These are phyloP conservation scores for Drosophila multiciliata DNA, from an alignment of 2,888 invertebrate genomes.

Conservation along the genomic window DNA sequence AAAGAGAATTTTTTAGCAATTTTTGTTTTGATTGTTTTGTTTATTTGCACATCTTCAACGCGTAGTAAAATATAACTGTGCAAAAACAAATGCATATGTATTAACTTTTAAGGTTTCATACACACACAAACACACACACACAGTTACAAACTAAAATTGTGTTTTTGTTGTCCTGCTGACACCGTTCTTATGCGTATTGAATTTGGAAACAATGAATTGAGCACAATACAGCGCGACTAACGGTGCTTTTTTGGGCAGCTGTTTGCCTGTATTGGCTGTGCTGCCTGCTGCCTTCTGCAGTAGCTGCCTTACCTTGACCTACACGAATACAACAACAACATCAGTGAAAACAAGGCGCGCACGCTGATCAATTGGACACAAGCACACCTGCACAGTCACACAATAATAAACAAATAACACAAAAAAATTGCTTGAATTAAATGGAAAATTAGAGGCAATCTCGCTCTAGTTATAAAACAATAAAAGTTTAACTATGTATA, in stretches of 20 bases:
- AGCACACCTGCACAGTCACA: conserved; percentile 11
- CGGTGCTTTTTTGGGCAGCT: conserved; percentile 47
- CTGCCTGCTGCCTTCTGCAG: conserved; percentile 5
- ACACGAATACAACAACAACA: conserved; percentile 52
- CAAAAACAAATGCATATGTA: conserved; percentile 38
- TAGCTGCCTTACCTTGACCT: conserved; percentile 71
- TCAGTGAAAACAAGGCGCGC: conserved; percentile 10
- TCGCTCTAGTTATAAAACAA: conserved; percentile 27
- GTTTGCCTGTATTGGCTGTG: conserved; percentile 23
- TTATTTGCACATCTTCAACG: neutral
- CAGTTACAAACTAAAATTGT: conserved; percentile 1
- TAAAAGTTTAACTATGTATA: conserved; percentile 23
- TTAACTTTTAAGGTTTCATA: conserved; percentile 65
- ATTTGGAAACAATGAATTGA: conserved; percentile 36
- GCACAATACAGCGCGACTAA: conserved; percentile 34
- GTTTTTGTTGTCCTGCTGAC: conserved; percentile 55
- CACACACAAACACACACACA: conserved; percentile 7
- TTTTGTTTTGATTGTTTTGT: neutral
- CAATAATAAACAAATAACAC: conserved; percentile 1
- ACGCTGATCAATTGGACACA: conserved; percentile 1
- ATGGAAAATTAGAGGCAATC: conserved; percentile 18
- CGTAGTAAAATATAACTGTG: conserved; percentile 6
- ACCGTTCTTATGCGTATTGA: conserved; percentile 37
- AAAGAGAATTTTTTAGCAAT: neutral
- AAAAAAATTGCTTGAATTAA: conserved; percentile 7